Evolutionary conservation across 1,140 invertebrate genomes (phyloP), one percentile per base, ranked within the genome.

Genomic region (Drosophila serrata): DNA sequence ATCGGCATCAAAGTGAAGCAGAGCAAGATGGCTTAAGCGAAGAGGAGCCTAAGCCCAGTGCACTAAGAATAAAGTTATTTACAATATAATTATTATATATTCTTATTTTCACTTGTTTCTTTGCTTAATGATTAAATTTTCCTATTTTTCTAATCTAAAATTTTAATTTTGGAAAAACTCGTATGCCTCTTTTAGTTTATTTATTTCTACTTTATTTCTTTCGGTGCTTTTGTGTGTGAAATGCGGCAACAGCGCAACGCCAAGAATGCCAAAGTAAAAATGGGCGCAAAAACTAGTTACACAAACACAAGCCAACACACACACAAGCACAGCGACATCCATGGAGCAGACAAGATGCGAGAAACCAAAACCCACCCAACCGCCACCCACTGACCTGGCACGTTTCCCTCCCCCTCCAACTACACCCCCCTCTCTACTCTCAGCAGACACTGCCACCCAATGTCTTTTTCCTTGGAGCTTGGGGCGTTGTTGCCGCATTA

Each of bases 381-480:
- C 75, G 65, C 84, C 84, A 84, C 84, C 84, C 84, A 88, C 84
- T 88, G 84, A 88, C 84, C 84, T 88, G 84, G 77, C 84, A 88
- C 85, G 84, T 87, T 69, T 61, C 59, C 31, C 55, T n/a, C 15
- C 45, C 5, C 61, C 48, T 27, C 69, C 24, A 9, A 40, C 5
- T 9, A 13, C 5, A 5, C 4, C 12, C 37, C 12, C 42, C 58
- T 2, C 43, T 24, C 37, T 29, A 29, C 55, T 19, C 55, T 11
- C 37, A 33, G 19, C 27, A 63, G 61, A 63, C 61, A 60, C 53
- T 22, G n/a, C 31, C 33, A 29, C 35, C 59, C 11, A 39, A 27
- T 27, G 24, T 37, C 15, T 15, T 43, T 46, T 42, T 53, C 51
- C 51, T 37, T 53, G 51, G 57, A 33, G 46, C 76, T 63, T 74